phyloP scores from a whole-genome alignment of 2,888 invertebrate genomes.

The Pandemis corylana region DNA sequence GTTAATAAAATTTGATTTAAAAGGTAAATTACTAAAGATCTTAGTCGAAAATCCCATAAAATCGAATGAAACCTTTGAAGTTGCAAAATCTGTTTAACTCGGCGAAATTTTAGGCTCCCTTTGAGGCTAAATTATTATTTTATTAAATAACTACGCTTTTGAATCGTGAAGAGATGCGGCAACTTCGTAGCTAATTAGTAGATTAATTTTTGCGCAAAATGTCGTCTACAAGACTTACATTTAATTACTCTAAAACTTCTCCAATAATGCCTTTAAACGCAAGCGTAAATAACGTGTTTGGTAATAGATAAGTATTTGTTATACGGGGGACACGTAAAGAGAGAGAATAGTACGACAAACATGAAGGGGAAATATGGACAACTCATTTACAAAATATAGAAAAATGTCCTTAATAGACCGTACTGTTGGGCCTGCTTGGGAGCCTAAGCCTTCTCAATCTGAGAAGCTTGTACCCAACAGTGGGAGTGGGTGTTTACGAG shows the following conservation, averaged over 20 bases:
- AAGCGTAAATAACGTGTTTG: not conserved
- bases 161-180: conserved; percentile 42
- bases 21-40: conserved; percentile 55
- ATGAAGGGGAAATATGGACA: too few species aligned
- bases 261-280: conserved; percentile 1
- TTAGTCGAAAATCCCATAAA: conserved; percentile 56
- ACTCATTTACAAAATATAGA: too few species aligned
- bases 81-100: conserved; percentile 58
- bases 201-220: conserved; percentile 31
- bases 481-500: too few species aligned
- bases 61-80: conserved; percentile 60
- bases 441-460: too few species aligned
- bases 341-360: too few species aligned
- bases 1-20: conserved; percentile 53
- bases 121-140: conserved; percentile 47
- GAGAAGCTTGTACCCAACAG: too few species aligned
- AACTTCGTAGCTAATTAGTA: conserved; percentile 47
- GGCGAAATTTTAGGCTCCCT: conserved; percentile 44
- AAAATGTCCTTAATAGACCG: too few species aligned
- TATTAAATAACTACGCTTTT: conserved; percentile 49
- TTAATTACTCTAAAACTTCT: conserved; percentile 13
- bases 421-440: too few species aligned
- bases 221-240: conserved; percentile 5
- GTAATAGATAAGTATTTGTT: too few species aligned
- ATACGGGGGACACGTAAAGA: too few species aligned